phyloP scores from a whole-genome alignment of 2,797 vertebrate genomes.

The Nothura maculosa region DNA sequence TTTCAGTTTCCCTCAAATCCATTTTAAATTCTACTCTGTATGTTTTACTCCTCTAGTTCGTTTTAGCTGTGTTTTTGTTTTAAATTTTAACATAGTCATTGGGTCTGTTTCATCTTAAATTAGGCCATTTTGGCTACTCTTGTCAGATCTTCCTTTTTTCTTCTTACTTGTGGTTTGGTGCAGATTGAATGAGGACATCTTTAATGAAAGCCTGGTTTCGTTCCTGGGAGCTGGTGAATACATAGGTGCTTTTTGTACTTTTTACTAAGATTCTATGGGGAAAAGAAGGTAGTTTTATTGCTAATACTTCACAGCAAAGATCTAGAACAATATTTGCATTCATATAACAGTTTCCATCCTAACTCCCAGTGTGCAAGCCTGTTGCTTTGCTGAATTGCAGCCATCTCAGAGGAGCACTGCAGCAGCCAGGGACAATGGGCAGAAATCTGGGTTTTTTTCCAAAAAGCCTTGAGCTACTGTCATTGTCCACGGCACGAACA shows the following conservation, averaged over 20 bases:
- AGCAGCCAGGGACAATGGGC: conserved; percentile 37
- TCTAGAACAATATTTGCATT: conserved; percentile 34
- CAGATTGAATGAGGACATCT: neutral
- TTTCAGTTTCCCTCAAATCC: neutral
- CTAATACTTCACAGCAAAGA: neutral
- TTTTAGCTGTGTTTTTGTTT: neutral
- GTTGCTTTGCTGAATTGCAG: conserved; percentile 35
- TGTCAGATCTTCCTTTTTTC: neutral
- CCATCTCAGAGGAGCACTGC: conserved; percentile 12
- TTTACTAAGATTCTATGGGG: neutral
- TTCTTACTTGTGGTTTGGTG: neutral
- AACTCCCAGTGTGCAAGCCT: conserved; percentile 21
- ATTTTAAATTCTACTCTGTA: neutral
- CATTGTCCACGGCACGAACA: conserved; percentile 46
- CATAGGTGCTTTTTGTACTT: neutral
- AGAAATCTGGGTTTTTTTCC: conserved; percentile 42
- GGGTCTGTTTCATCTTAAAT: neutral
- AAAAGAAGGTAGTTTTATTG: neutral
- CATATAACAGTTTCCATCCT: conserved; percentile 27
- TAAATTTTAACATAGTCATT: neutral
- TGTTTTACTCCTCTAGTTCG: neutral
- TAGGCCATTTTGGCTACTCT: neutral
- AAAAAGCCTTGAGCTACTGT: conserved; percentile 46
- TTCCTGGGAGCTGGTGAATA: conserved; percentile 5
- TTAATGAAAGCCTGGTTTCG: neutral